Evolutionary conservation across 1,140 invertebrate species (phyloP).

Genomic region (Panulirus ornatus): DNA sequence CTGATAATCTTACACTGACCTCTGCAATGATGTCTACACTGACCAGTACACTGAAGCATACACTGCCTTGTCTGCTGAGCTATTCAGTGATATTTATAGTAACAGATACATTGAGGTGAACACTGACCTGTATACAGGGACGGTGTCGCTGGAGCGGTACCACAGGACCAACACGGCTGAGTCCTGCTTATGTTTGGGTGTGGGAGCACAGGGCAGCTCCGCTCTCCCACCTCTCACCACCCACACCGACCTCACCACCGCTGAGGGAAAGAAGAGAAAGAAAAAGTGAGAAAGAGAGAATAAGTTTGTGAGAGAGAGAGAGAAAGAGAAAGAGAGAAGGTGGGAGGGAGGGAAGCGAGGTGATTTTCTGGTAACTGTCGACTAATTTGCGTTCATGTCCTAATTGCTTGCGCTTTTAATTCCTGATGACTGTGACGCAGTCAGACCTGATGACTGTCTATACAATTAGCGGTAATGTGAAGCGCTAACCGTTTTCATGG

Average conservation of each 20-base stretch:
- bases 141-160: conserved; percentile 53
- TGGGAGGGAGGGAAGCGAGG: not conserved
- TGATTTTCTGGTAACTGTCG: not conserved
- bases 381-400: not conserved
- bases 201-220: conserved; percentile 49
- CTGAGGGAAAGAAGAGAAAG: conserved; percentile 12
- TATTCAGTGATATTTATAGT: no score
- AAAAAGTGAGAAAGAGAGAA: not conserved
- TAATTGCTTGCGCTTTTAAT: no score
- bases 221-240: conserved; percentile 53
- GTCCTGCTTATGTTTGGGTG: conserved; percentile 30
- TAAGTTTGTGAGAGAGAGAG: not conserved
- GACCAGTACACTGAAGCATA: no score
- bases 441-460: not conserved
- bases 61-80: no score
- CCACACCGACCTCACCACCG: conserved; percentile 33
- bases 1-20: no score
- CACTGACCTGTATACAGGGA: conserved; percentile 56
- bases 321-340: conserved; percentile 3
- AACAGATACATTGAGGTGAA: no score
- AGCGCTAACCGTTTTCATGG: not conserved
- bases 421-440: no score
- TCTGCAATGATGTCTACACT: no score
- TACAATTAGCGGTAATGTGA: not conserved
- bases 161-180: conserved; percentile 41